Percentiles rank a stretch among this genome's conserved stretches.
Conservation (phyloP, 2,888 invertebrate genomes). For the Pyrrhosoma nymphula region DNA sequence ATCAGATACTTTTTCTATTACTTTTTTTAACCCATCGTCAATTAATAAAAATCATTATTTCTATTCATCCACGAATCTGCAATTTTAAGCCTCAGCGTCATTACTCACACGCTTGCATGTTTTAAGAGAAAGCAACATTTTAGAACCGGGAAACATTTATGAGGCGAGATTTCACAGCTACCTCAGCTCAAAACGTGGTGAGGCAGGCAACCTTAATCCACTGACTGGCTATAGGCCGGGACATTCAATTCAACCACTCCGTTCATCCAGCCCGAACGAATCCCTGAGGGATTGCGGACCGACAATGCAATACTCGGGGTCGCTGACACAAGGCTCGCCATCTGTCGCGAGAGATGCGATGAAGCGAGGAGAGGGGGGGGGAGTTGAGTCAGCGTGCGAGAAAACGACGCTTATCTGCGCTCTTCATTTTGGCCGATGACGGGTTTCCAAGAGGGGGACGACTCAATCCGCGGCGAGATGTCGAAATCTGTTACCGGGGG, state of each 20-base stretch:
- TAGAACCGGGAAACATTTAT: too few relatives aligned
- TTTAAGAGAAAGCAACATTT: too few relatives aligned
- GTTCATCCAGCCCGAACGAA: not conserved
- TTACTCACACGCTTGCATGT: too few relatives aligned
- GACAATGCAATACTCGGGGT: not conserved
- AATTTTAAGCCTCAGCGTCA: not conserved
- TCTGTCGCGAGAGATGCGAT: not conserved
- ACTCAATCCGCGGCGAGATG: not conserved
- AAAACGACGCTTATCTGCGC: not conserved
- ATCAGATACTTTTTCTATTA: too few relatives aligned
- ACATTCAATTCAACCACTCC: not conserved
- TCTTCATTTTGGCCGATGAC: not conserved
- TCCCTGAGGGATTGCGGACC: not conserved
- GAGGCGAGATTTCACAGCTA: too few relatives aligned
- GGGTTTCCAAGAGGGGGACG: not conserved
- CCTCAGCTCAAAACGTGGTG: too few relatives aligned
- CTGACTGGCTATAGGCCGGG: not conserved
- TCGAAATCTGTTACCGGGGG: not conserved
- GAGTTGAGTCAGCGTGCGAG: constrained; percentile 1
- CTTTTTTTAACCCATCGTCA: not conserved
- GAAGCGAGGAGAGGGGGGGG: not conserved
- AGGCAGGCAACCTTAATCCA: too few relatives aligned
- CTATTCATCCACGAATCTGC: not conserved
- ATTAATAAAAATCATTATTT: not conserved
- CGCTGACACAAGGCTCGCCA: not conserved